Conservation (phyloP, 2,113 vertebrate species). For the Varanus salvator region DNA sequence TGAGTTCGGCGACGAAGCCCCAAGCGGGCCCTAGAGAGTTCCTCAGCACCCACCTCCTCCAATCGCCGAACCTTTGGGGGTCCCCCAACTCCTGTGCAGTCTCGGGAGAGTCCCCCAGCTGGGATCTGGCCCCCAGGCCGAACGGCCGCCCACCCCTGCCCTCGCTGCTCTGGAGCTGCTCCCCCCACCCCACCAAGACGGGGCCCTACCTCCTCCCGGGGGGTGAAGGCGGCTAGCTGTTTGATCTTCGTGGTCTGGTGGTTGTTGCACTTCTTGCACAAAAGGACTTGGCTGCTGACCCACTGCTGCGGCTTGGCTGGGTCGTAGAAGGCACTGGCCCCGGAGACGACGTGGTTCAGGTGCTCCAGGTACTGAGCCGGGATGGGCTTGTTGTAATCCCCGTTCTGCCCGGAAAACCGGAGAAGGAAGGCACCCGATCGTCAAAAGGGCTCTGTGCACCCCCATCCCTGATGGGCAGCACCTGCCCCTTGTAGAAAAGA, state of each 20-base stretch:
- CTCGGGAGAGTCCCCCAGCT: too few relatives aligned
- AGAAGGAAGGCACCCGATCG: neutral
- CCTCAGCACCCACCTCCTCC: too few relatives aligned
- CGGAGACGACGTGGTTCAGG: conserved; percentile 91
- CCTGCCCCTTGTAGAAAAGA: too few relatives aligned
- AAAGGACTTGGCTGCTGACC: conserved; percentile 94
- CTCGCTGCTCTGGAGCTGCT: neutral
- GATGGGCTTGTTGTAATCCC: conserved; percentile 98
- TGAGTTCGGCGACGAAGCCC: too few relatives aligned
- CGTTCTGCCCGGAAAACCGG: conserved; percentile 81
- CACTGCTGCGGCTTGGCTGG: conserved; percentile 85
- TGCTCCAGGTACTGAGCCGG: conserved; percentile 95
- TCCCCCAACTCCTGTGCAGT: too few relatives aligned
- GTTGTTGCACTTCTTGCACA: conserved; percentile 93
- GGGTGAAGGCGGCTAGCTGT: conserved; percentile 91
- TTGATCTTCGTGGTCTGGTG: conserved; percentile 94
- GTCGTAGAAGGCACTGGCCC: conserved; percentile 70
- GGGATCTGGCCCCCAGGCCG: too few relatives aligned
- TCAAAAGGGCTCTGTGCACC: too few relatives aligned
- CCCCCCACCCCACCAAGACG: fast-evolving
- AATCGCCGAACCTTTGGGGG: too few relatives aligned
- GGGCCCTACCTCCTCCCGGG: conserved; percentile 88
- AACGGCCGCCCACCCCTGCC: neutral
- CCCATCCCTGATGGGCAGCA: neutral
- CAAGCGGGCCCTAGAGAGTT: too few relatives aligned